Conservation (phyloP, 1,140 invertebrate species). For the Mactra quadrangularis region DNA sequence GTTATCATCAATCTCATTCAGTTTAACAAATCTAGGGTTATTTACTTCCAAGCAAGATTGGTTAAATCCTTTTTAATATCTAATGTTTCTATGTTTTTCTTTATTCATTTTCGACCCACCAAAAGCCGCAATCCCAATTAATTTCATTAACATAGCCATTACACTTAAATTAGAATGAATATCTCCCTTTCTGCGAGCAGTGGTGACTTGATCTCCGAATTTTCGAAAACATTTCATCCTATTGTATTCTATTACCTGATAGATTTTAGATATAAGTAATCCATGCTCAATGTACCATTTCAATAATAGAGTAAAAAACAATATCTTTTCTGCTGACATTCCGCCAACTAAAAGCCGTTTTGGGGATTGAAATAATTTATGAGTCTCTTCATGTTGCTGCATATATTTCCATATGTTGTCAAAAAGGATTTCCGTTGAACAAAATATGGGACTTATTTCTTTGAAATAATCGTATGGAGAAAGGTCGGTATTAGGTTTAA, state of each 20-base stretch:
- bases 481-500: not conserved
- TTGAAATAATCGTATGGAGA: conserved; percentile 16
- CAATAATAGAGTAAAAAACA: no score
- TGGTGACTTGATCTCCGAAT: not conserved
- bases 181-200: not conserved
- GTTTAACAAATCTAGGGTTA: conserved; percentile 28
- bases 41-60: conserved; percentile 16
- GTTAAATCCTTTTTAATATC: not conserved
- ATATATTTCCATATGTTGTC: conserved; percentile 51
- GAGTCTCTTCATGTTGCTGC: conserved; percentile 26
- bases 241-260: no score
- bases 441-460: conserved; percentile 39
- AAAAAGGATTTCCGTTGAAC: conserved; percentile 24
- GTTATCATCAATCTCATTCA: not conserved
- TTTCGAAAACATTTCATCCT: not conserved
- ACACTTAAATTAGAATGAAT: not conserved
- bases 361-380: conserved; percentile 24
- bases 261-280: conserved; percentile 27
- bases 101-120: not conserved
- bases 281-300: no score
- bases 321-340: no score
- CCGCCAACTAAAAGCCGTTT: conserved; percentile 43
- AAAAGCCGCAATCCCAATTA: not conserved
- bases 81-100: not conserved
- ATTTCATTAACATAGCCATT: not conserved